Base-by-base conservation (phyloP, 2,888 invertebrate genomes). In the Branchipolynoe longqiensis region DNA sequence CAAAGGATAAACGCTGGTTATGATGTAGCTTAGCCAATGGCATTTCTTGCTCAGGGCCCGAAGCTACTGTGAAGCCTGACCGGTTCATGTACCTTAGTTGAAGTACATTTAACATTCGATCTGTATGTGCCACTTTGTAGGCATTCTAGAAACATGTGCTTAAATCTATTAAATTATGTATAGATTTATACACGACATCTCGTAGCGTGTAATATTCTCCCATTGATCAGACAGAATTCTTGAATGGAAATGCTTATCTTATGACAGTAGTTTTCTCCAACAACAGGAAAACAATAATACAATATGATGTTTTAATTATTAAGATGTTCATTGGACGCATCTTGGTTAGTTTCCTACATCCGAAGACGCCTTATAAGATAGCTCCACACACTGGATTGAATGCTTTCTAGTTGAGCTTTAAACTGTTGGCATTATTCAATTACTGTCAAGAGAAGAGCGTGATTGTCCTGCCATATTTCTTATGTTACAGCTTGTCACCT, bases 11-110 rank as follows among this genome's bases (percentile, higher is more conserved):
- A 48, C 8, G 8, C 8, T 48, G 8, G 18, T 48, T 69, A 69
- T 33, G 33, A 48, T 78, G 31, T 78, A 78, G 78, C 78, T 78
- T 78, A 78, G 78, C 78, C 78, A 78, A 78, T 28, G 41, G 48
- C 48, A 78, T 78, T 78, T 41, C 78, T 78, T 78, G 78, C 78
- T 78, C 78, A 78, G 78, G 78, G 41, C 78, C 12, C 28, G 25
- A 78, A 41, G 78, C 41, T 28, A 54, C 48, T 41, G 41, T 18
- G 36, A 14, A 31, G 31, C 62, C 31, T 33, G 38, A 69, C 38
- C n/a, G 36, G 25, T 69, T 14, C 18, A 38, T 69, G 3, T n/a
- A 38, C 38, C 38, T 38, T 25, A 38, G 6, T 8, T 69, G 36
- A 38, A 38, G 69, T 38, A 69, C 69, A 1, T 36, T 69, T 69